Evolutionary conservation across 2,113 vertebrate species (phyloP), one percentile per base, ranked within the genome.

Genomic region (Forbesichthys papilliferus): DNA sequence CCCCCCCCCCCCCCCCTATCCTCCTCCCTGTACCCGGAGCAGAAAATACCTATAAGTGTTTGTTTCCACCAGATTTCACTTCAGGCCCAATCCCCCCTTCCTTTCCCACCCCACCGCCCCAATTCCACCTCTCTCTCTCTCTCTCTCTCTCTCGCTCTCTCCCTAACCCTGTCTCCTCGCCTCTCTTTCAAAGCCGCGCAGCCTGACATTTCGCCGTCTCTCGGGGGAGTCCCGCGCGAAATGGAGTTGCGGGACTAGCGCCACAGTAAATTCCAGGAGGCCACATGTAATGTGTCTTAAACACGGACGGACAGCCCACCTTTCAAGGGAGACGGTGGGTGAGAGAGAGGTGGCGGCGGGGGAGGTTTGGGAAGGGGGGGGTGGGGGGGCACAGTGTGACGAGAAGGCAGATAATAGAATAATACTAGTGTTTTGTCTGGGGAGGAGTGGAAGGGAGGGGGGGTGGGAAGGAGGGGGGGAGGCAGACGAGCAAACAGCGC

Each of bases 241-340:
- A 99, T 98, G 95, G 95, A 97, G 95, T 91, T 94, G 93, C 16
- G 16, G 16, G 16, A 16, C 16, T 16, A 16, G 16, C 16, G 16
- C 16, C 95, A 96, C 96, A 95, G 97, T 96, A 98, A 98, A 98
- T 98, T 98, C 95, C 96, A 96, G 93, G 93, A 96, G 96, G 96
- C 95, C 95, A 83, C 91, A 95, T 95, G 97, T 96, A 96, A 97
- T 95, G 96, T 95, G 96, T 95, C 95, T 96, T 96, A 96, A 92
- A 98, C 95, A 93, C 94, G 96, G 95, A 97, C 95, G 96, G 96
- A 96, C 96, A 95, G 94, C 91, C 92, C 93, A 91, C 94, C 95
- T 85, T 87, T 84, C 69, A 46, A 79, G 78, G 56, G 64, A 42
- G 34, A 12, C 8, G 56, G 36, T 0, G 33, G 72, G 60, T 11